Percentiles rank a stretch among this genome's conserved stretches.
phyloP scores from a whole-genome alignment of 1,140 invertebrate species.

The Drosophila ficusphila region DNA sequence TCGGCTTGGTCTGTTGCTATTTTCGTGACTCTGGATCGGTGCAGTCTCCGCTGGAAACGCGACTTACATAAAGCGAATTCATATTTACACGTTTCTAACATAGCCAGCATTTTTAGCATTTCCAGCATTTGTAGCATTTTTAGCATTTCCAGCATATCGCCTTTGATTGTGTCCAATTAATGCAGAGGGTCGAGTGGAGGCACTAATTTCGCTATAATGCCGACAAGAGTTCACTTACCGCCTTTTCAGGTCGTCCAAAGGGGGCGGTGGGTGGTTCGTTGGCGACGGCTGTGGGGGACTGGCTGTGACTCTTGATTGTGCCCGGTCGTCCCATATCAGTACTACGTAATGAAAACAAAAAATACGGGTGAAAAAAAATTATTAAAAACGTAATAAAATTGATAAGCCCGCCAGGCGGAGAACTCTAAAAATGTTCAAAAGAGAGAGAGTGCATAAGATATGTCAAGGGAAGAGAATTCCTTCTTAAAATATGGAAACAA shows the following conservation, averaged over 20 bases:
- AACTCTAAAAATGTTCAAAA: background rate
- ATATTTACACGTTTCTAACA: constrained; percentile 14
- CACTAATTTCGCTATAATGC: background rate
- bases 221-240: constrained; percentile 1
- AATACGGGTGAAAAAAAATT: constrained; percentile 15
- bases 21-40: constrained; percentile 45
- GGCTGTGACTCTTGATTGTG: constrained; percentile 22
- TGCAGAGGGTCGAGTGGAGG: background rate
- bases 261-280: background rate
- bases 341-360: constrained; percentile 19
- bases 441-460: background rate
- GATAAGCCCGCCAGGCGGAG: constrained; percentile 7
- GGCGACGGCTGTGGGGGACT: constrained; percentile 1
- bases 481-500: background rate
- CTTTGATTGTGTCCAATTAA: background rate
- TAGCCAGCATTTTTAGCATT: background rate
- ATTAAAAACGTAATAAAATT: constrained; percentile 13
- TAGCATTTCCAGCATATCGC: background rate
- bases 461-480: background rate
- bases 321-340: constrained; percentile 9
- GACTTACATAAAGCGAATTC: constrained; percentile 17
- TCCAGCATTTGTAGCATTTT: background rate
- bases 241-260: constrained; percentile 1
- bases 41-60: constrained; percentile 17
- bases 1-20: constrained; percentile 55